These are phyloP conservation scores for Procavia capensis DNA, from an alignment of 2,113 vertebrate species.

Conservation along the genomic window DNA sequence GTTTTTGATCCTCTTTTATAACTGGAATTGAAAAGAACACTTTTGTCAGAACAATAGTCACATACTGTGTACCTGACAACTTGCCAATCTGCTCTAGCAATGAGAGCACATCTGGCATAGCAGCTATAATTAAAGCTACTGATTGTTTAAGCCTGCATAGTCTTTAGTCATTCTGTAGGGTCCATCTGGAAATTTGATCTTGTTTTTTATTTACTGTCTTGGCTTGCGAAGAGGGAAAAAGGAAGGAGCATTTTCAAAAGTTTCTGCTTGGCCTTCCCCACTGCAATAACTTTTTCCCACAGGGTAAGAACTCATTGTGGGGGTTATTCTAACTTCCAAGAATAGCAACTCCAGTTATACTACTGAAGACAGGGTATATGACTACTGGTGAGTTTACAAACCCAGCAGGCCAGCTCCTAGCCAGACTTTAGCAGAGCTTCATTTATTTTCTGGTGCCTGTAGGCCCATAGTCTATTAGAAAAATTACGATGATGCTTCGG, in stretches of 20 bases:
- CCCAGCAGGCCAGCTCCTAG: not conserved
- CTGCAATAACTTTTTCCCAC: not conserved
- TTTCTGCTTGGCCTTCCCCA: not conserved
- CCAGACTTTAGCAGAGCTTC: not conserved
- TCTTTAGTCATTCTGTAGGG: not conserved
- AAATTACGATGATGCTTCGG: not conserved
- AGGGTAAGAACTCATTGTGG: not conserved
- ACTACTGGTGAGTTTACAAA: not conserved
- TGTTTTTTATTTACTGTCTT: not conserved
- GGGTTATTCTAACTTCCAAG: not conserved
- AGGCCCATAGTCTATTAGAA: not conserved
- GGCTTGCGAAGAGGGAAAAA: not conserved
- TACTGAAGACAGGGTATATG: not conserved
- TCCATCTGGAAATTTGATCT: not conserved
- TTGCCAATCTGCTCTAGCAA: not conserved
- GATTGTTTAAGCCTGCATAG: conserved; percentile 4
- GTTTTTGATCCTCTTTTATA: not conserved
- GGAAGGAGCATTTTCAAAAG: not conserved
- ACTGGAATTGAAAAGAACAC: conserved; percentile 21
- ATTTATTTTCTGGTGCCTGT: not conserved
- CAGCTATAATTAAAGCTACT: not conserved
- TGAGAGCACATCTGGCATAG: not conserved
- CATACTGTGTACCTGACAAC: not conserved
- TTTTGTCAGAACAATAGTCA: not conserved
- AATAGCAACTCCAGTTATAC: not conserved